phyloP scores from a whole-genome alignment of 2,797 vertebrate species.

The Huso huso region DNA sequence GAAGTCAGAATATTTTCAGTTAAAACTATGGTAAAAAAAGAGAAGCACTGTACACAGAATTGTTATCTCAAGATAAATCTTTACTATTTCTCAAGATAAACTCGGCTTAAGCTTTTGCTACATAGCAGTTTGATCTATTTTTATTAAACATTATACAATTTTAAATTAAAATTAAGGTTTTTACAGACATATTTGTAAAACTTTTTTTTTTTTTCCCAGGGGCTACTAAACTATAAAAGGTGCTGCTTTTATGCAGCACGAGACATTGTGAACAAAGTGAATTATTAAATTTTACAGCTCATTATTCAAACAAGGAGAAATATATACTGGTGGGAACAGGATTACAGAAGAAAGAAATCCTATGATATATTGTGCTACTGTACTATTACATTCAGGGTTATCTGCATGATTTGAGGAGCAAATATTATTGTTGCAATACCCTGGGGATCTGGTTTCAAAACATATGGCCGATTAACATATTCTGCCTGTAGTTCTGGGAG shows the following conservation, averaged over 20 bases:
- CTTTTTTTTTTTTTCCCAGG: neutral
- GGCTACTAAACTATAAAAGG: neutral
- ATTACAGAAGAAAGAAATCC: slow-evolving; percentile 34
- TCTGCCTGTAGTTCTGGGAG: slow-evolving; percentile 8
- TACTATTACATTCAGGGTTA: slow-evolving; percentile 33
- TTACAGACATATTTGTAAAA: neutral
- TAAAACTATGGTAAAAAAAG: too few species aligned
- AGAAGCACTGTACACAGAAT: too few species aligned
- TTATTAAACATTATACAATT: too few species aligned
- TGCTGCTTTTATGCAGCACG: neutral
- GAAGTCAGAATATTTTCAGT: too few species aligned
- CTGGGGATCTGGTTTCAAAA: slow-evolving; percentile 29
- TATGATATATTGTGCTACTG: slow-evolving; percentile 29
- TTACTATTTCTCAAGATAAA: too few species aligned
- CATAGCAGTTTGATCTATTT: too few species aligned
- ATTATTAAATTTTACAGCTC: slow-evolving; percentile 42
- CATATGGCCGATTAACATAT: slow-evolving; percentile 30
- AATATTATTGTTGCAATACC: slow-evolving; percentile 34
- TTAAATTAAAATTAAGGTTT: too few species aligned
- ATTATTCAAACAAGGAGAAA: slow-evolving; percentile 38
- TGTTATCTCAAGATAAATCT: too few species aligned
- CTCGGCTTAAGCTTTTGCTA: too few species aligned
- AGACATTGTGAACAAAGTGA: slow-evolving; percentile 17
- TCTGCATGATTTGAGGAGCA: slow-evolving; percentile 38
- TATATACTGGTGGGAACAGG: slow-evolving; percentile 32